A percentile compares a stretch with the other conserved stretches of the same genome.
Conservation (phyloP, 2,797 vertebrate species). For the Sebastes kiyomatsui region DNA sequence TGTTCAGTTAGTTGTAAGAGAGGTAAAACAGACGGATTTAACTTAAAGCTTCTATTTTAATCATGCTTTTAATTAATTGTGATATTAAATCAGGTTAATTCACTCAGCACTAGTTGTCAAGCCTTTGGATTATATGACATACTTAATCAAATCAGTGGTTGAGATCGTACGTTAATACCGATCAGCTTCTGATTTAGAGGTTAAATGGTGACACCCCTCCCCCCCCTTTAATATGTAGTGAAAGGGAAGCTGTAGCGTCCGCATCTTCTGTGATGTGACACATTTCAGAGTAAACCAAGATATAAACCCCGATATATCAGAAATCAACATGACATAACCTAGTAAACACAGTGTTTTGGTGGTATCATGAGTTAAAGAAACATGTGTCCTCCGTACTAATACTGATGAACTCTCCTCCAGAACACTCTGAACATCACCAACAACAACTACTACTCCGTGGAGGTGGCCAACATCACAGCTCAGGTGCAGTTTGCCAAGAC, state of each 20-base stretch:
- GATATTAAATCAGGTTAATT: neutral
- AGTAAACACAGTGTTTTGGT: too few species aligned
- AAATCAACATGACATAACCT: too few species aligned
- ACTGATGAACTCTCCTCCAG: constrained; percentile 69
- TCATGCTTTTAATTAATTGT: neutral
- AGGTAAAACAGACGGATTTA: neutral
- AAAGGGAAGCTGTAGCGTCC: too few species aligned
- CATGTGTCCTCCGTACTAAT: too few species aligned
- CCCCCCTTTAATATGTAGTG: too few species aligned
- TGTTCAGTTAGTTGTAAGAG: neutral
- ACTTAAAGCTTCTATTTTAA: neutral
- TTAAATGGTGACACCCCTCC: too few species aligned
- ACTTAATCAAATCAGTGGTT: neutral
- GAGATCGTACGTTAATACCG: too few species aligned
- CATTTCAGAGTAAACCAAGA: too few species aligned
- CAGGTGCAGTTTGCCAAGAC: constrained; percentile 95
- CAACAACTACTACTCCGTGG: constrained; percentile 95
- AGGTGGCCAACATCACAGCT: constrained; percentile 92
- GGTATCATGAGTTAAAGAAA: too few species aligned
- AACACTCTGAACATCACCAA: constrained; percentile 94
- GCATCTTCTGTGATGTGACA: too few species aligned
- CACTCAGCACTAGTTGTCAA: neutral
- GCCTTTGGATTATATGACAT: neutral
- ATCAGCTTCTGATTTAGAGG: too few species aligned
- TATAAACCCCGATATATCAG: too few species aligned